Percentiles rank a stretch among this genome's conserved stretches.
Conservation (phyloP, 2,113 vertebrate species). For the Polypterus senegalus region DNA sequence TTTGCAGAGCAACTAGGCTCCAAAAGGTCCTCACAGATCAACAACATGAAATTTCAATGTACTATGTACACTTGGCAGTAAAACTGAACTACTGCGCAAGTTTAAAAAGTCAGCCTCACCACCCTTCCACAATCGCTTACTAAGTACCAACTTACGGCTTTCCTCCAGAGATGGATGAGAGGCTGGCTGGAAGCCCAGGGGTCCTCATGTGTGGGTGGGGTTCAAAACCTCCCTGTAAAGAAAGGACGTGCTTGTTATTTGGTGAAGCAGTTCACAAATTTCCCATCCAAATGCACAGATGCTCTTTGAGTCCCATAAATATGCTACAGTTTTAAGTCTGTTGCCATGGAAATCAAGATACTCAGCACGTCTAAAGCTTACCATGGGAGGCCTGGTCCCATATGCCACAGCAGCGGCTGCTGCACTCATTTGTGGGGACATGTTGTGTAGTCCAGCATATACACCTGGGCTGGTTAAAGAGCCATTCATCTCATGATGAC, state of each 20-base stretch:
- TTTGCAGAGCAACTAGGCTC: too few species aligned
- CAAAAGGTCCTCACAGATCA: too few species aligned
- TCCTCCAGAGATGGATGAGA: constrained; percentile 83
- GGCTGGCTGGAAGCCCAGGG: constrained; percentile 71
- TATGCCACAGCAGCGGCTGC: constrained; percentile 71
- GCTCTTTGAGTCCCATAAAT: too few species aligned
- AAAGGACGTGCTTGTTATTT: neutral
- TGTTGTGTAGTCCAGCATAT: constrained; percentile 77
- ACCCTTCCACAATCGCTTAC: too few species aligned
- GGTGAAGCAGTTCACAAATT: too few species aligned
- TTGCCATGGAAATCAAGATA: constrained; percentile 26
- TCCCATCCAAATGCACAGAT: too few species aligned
- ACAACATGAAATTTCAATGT: too few species aligned
- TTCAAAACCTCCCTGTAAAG: constrained; percentile 74
- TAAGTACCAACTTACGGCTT: constrained; percentile 71
- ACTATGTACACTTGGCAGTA: too few species aligned
- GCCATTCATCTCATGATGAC: constrained; percentile 91
- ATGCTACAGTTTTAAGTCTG: too few species aligned
- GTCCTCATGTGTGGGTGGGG: constrained; percentile 85
- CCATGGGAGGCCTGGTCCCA: constrained; percentile 82
- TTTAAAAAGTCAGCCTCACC: too few species aligned
- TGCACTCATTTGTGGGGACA: constrained; percentile 82
- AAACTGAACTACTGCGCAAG: too few species aligned
- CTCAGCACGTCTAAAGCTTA: constrained; percentile 53
- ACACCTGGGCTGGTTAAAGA: constrained; percentile 75